Evolutionary conservation across 1,140 invertebrate species (phyloP), one percentile per base, ranked within the genome.

Genomic region (Drosophila bipectinata): DNA sequence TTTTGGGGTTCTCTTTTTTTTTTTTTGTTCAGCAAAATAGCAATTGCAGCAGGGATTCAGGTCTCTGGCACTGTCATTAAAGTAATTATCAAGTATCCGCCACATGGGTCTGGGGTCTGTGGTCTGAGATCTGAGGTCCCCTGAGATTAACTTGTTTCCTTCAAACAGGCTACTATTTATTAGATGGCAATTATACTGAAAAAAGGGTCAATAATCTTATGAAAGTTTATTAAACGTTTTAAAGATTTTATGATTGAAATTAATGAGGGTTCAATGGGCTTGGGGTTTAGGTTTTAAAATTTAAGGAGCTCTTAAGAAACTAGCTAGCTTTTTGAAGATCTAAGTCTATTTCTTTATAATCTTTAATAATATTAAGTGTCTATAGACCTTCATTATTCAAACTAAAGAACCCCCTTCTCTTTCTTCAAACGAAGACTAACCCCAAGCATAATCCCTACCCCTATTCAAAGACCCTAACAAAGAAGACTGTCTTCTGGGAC

Each of bases 61-160:
- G 51, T 9, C 14, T 4, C n/a, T 10, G 49, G 49, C 28, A 53
- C 51, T 39, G 49, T 62, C 60, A 69, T 69, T 69, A 69, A 62
- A 41, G 28, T 62, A 55, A 53, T 64, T 74, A 74, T 56, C 8
- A 74, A 48, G 66, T 67, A 69, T 69, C 34, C 66, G 66, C 32
- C 63, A 34, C 45, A 14, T 37, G 51, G 48, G 18, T 10, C 7
- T 15, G 10, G 1, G 41, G 3, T 4, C 39, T 3, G 44, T 3
- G 8, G 47, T n/a, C 41, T 18, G 10, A 1, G 41, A 12, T 4
- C 39, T 3, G 44, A 21, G 8, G 47, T n/a, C 41, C 48, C 21
- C 26, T 28, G 26, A 45, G 59, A 62, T 62, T 62, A 53, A 53
- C 49, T 53, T 51, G 41, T 45, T 49, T 37, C 41, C 41, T 28